phyloP scores from a whole-genome alignment of 2,113 vertebrate species.

The Leuciscus idus region DNA sequence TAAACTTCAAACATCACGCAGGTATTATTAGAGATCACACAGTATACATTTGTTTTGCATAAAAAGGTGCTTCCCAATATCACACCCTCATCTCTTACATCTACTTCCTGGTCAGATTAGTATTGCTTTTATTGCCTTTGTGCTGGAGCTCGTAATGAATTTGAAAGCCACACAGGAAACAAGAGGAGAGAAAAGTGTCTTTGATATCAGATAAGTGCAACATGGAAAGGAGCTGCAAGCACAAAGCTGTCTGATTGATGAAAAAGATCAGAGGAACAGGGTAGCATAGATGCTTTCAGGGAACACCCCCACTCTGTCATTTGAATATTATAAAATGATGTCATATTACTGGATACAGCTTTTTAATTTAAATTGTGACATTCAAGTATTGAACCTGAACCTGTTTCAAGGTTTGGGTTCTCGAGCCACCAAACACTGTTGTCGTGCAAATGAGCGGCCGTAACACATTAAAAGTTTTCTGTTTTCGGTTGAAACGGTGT shows the following conservation, averaged over 20 bases:
- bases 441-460: too few relatives aligned
- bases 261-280: constrained; percentile 47
- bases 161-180: constrained; percentile 40
- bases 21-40: constrained; percentile 2
- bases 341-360: background rate
- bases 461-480: too few relatives aligned
- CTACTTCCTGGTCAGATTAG: constrained; percentile 34
- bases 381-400: background rate
- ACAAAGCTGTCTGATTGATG: constrained; percentile 43
- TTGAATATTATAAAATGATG: constrained; percentile 37
- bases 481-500: too few relatives aligned
- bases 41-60: background rate
- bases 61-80: constrained; percentile 32
- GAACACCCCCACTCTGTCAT: constrained; percentile 45
- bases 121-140: constrained; percentile 48
- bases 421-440: too few relatives aligned
- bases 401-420: too few relatives aligned
- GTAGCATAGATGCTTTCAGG: constrained; percentile 30
- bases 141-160: constrained; percentile 34
- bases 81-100: background rate
- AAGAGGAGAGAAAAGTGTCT: constrained; percentile 34
- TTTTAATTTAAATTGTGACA: constrained; percentile 8
- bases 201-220: constrained; percentile 47
- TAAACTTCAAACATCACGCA: background rate
- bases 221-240: constrained; percentile 10